Conservation (phyloP, 2,888 invertebrate species). For the Microchrysa polita region DNA sequence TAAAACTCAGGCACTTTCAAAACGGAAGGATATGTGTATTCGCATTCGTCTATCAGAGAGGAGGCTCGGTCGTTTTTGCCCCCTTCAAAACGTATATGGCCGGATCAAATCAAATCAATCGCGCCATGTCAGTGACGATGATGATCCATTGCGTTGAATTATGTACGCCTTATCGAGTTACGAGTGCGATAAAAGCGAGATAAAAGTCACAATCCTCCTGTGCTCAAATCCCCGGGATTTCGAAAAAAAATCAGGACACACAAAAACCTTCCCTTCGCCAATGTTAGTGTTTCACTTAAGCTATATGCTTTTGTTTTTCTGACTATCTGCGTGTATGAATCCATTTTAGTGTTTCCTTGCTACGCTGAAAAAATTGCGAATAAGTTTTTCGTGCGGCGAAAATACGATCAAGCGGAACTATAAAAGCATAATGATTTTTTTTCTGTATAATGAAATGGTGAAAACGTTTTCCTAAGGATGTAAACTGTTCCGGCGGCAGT, state of each 20-base stretch:
- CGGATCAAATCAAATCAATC: slow-evolving; percentile 27
- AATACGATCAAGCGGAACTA: neutral
- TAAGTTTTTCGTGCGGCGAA: neutral
- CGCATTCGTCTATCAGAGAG: too few species aligned
- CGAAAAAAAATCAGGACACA: neutral
- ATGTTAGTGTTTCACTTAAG: neutral
- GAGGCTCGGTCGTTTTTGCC: too few species aligned
- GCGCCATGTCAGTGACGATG: slow-evolving; percentile 21
- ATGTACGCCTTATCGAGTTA: slow-evolving; percentile 24
- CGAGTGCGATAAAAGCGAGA: slow-evolving; percentile 19
- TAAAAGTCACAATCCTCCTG: slow-evolving; percentile 1
- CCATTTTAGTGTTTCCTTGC: neutral
- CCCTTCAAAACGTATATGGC: neutral
- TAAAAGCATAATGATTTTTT: neutral
- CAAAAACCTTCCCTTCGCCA: neutral
- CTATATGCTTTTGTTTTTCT: neutral
- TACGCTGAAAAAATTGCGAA: neutral
- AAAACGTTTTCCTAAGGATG: neutral
- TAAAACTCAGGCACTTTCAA: too few species aligned
- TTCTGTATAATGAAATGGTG: neutral
- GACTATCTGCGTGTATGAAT: too few species aligned
- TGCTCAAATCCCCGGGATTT: neutral
- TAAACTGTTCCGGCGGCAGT: neutral
- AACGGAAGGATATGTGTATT: too few species aligned
- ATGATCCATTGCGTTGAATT: slow-evolving; percentile 22